Base-by-base conservation (phyloP, 2,888 invertebrate genomes). In the Rhagonycha lutea region DNA sequence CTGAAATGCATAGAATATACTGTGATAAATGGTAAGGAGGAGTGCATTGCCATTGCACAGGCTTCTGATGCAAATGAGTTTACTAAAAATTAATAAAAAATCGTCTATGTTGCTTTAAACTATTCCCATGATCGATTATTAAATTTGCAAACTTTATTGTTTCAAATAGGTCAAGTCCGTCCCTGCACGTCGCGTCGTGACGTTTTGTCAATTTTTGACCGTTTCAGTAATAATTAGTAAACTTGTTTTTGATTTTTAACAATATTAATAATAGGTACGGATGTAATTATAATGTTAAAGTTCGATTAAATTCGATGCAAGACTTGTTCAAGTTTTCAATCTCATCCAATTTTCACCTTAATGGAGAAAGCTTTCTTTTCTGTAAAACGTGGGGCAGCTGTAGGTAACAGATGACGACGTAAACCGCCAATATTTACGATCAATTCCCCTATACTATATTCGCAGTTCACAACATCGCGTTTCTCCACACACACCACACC, bases 351-450 rank as follows among this genome's bases (percentile, higher is more conserved):
- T 77, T 77, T 68, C 77, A 77, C 77, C 77, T 77, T 77, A 69
- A 74, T 60, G 61, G 71, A 62, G 70, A 65, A 65, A 60, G 61
- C 69, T 62, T 77, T 77, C 74, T 74, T 76, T 70, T 24, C 68
- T 61, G 67, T 70, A 74, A 74, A 74, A 72, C 74, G 77, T 72
- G 70, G 74, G 72, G 69, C 74, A 73, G 83, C 83, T 83, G 84
- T 86, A 86, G 85, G 85, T 86, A 87, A 86, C 87, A 87, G 87
- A 87, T 86, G 87, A 87, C 87, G 87, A 86, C 86, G 85, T 86
- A 85, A 82, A 86, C 86, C 86, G 86, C 86, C 85, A 86, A 84
- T 88, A 88, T 86, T 87, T 87, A 86, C 87, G 84, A 84, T 86
- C 86, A 86, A 82, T 85, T 83, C 82, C 83, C 85, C 82, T 81